These are phyloP conservation scores for Marisa cornuarietis DNA, from an alignment of 1,140 invertebrate genomes.

Conservation along the genomic window DNA sequence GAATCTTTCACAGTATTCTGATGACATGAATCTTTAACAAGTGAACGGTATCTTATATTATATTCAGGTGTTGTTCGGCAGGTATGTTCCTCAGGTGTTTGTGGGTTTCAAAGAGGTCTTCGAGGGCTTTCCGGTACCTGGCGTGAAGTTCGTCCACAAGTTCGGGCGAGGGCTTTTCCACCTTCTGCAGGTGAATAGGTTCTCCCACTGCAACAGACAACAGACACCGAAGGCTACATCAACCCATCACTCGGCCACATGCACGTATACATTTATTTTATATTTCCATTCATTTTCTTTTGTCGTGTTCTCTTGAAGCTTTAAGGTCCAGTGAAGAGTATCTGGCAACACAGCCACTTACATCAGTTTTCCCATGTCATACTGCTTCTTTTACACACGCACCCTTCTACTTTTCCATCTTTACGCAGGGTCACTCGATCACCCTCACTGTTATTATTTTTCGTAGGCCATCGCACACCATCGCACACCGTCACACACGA, in stretches of 20 bases:
- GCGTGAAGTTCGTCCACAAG: constrained; percentile 80
- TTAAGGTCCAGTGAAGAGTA: not conserved
- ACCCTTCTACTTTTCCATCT: not conserved
- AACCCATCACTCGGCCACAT: not conserved
- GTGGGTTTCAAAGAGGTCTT: constrained; percentile 80
- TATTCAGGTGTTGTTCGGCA: not conserved
- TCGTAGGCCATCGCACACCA: no score
- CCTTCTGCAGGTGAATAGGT: constrained; percentile 80
- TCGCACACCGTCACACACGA: no score
- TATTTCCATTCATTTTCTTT: not conserved
- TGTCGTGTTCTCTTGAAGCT: not conserved
- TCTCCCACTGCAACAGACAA: constrained; percentile 77
- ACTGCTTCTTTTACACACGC: not conserved
- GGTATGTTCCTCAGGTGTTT: constrained; percentile 66
- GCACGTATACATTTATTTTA: not conserved
- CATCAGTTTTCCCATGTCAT: not conserved
- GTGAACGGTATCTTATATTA: not conserved
- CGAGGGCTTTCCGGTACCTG: constrained; percentile 76
- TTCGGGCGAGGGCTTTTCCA: constrained; percentile 75
- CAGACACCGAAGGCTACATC: no score
- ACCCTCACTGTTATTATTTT: no score
- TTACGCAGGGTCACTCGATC: no score
- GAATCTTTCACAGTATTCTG: no score
- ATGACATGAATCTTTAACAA: no score
- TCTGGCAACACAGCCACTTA: not conserved